phyloP scores from a whole-genome alignment of 1,140 invertebrate genomes.

The Matsumurasca onukii region DNA sequence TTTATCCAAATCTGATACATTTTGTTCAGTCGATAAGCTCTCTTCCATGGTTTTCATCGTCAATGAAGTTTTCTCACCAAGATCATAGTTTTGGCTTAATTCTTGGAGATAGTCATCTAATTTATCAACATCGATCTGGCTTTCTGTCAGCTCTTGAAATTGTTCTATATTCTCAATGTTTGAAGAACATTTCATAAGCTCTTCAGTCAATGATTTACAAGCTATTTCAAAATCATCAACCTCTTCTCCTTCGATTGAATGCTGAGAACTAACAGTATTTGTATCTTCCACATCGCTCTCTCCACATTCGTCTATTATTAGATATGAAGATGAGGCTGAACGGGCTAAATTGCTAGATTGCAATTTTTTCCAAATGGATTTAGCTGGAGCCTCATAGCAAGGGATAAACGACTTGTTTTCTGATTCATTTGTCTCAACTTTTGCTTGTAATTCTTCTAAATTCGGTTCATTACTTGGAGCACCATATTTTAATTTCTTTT shows the following conservation, averaged over 20 bases:
- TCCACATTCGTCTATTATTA: constrained; percentile 10
- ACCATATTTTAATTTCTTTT: constrained; percentile 8
- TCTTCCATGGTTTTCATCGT: background rate
- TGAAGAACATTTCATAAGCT: background rate
- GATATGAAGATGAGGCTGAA: background rate
- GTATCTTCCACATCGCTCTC: background rate
- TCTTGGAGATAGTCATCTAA: background rate
- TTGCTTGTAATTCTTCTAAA: background rate
- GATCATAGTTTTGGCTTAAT: background rate
- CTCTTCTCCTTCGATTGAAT: background rate
- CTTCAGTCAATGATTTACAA: constrained; percentile 6
- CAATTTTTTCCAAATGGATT: constrained; percentile 4
- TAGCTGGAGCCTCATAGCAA: constrained; percentile 13
- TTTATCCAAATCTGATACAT: background rate
- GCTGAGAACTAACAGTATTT: background rate
- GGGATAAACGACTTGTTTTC: too few relatives aligned
- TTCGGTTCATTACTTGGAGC: background rate
- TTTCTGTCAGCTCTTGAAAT: constrained; percentile 3
- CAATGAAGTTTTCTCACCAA: background rate
- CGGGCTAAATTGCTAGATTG: background rate
- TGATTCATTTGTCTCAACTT: background rate
- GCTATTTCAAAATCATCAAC: constrained; percentile 17
- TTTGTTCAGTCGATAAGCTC: background rate
- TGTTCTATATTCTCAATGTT: constrained; percentile 14
- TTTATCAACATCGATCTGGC: constrained; percentile 12